phyloP scores from a whole-genome alignment of 2,888 invertebrate genomes.

The Imbricaverruca yamaguchii region DNA sequence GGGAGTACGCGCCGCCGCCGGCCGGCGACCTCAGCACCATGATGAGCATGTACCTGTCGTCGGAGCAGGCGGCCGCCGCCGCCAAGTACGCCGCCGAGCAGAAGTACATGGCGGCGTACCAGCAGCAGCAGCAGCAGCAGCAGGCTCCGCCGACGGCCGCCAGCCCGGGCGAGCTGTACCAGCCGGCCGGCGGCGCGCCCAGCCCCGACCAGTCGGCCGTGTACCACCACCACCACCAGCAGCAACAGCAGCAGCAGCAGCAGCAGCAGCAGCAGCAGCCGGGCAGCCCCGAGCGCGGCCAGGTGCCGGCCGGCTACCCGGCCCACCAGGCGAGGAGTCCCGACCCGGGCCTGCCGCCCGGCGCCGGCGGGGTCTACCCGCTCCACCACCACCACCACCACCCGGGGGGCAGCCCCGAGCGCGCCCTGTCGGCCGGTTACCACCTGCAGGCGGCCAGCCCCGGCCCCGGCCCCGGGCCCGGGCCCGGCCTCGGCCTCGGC shows the following conservation, averaged over 20 bases:
- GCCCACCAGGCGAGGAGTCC: not conserved
- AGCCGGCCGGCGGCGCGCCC: not conserved
- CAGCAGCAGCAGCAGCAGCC: not conserved
- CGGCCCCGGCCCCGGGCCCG: not conserved
- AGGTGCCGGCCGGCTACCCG: not conserved
- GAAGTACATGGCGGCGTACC: not conserved
- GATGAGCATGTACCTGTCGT: slow-evolving; percentile 8
- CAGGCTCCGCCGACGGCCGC: not conserved
- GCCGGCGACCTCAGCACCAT: not conserved
- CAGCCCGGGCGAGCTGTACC: not conserved
- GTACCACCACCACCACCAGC: not conserved
- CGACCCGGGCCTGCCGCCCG: not conserved
- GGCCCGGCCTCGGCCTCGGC: too few relatives aligned
- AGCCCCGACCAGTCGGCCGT: not conserved
- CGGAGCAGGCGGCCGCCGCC: slow-evolving; percentile 6
- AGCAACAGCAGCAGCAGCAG: not conserved
- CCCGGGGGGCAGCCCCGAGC: too few relatives aligned
- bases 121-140: not conserved
- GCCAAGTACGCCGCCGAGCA: slow-evolving; percentile 6
- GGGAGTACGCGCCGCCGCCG: slow-evolving; percentile 26
- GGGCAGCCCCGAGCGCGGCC: not conserved
- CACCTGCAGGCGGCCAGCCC: not conserved
- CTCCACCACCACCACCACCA: too few relatives aligned
- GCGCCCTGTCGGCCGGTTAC: not conserved
- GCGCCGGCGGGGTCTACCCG: too few relatives aligned